Base-by-base conservation (phyloP, 2,113 vertebrate species). In the Scartelaos histophorus region DNA sequence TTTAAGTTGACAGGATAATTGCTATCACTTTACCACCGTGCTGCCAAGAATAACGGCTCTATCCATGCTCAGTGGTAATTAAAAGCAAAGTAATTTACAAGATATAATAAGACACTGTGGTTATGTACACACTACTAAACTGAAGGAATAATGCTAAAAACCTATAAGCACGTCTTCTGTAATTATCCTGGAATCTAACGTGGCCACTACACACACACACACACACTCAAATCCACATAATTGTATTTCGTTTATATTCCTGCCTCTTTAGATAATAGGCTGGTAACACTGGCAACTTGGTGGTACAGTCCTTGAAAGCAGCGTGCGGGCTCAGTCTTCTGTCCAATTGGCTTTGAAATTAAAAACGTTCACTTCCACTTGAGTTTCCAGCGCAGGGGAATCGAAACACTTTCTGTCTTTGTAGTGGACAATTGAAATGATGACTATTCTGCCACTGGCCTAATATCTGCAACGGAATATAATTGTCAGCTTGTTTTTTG, bases 401-500 rank as follows among this genome's bases (percentile, higher is more conserved):
- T 29, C 12, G 75, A 34, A 25, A 35, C 17, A 45, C 70, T 46
- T 24, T 24, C 46, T 65, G 13, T 62, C 46, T 65, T 70, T 58
- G 62, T 67, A 38, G 64, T 53, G 16, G 56, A 72, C 43, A 69
- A 74, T 79, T 72, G 21, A 61, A 75, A 79, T 54, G 4, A 78
- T 64, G 13, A 58, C 67, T 69, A 35, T 49, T 73, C 69, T 67
- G 22, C 43, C 64, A 22, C 21, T 66, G 5, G 67, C 35, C 62
- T 69, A 66, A 58, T 38, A 67, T 71, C 70, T 67, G n/a, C 65
- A 76, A 73, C 53, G 76, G 57, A 71, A 51, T 57, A 75, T 38
- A n/a, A 78, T 62, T 13, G 13, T 75, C 11, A 38, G 7, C 62
- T 11, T 47, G 25, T 71, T 24, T 49, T 58, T 17, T 29, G 34